Evolutionary conservation across 1,140 invertebrate genomes (phyloP).

Genomic region (Micrasema longulum): DNA sequence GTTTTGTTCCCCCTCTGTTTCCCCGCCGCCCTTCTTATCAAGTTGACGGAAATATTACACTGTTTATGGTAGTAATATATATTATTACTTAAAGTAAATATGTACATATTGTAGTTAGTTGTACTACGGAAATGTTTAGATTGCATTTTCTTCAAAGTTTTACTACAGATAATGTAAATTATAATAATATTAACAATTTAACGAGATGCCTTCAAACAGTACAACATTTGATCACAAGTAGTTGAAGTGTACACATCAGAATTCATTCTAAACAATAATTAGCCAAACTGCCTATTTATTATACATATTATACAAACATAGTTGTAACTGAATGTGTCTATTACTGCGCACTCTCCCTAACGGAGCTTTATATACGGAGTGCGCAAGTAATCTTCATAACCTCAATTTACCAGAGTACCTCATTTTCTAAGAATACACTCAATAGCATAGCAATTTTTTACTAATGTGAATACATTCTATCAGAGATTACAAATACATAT

Average conservation of each 20-base stretch:
- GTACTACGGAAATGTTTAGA: conserved; percentile 52
- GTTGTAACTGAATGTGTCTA: conserved; percentile 35
- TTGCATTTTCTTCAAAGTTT: conserved; percentile 53
- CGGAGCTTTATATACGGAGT: conserved; percentile 47
- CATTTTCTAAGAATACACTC: conserved; percentile 55
- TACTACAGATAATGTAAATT: conserved; percentile 51
- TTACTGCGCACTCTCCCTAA: conserved; percentile 44
- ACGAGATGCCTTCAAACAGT: conserved; percentile 55
- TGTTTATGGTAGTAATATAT: conserved; percentile 38
- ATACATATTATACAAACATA: too few species aligned
- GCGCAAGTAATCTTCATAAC: conserved; percentile 46
- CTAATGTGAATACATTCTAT: conserved; percentile 47
- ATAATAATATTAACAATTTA: conserved; percentile 50
- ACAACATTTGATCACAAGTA: conserved; percentile 53
- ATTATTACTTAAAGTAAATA: conserved; percentile 49
- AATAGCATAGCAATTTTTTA: conserved; percentile 52
- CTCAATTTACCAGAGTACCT: conserved; percentile 55
- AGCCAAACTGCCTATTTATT: conserved; percentile 51
- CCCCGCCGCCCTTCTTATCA: not conserved
- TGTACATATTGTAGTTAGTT: conserved; percentile 53
- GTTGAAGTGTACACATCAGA: conserved; percentile 46
- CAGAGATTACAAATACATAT: conserved; percentile 53
- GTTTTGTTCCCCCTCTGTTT: conserved; percentile 20
- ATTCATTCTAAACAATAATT: conserved; percentile 51
- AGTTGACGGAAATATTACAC: conserved; percentile 1